Evolutionary conservation across 1,140 invertebrate species (phyloP), one percentile per base, ranked within the genome.

Genomic region (Atta cephalotes): DNA sequence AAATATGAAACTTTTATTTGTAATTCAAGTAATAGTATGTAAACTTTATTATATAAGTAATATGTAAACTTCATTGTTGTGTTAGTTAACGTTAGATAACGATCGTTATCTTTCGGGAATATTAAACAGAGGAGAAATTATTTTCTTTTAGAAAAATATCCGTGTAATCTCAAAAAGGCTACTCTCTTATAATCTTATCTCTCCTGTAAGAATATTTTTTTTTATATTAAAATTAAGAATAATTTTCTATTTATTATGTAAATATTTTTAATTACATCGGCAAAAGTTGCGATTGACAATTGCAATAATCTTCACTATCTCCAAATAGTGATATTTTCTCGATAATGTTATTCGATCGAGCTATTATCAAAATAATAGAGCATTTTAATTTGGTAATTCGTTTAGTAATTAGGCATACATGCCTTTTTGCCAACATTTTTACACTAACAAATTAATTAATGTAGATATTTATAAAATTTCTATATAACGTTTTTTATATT

Each of bases 341-440:
- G 1, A 80, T 66, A 25, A 92, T 84, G 21, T 68, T 82, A 60
- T 86, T 76, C 6, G 91, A 74, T 53, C 87, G 76, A 5, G 84
- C 21, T 21, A 93, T 81, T 63, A 93, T 86, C 58, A 93, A 81
- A 62, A 92, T 58, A 4, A 45, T 45, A 93, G 35, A 12, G 81
- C 86, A 77, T 53, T 87, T 79, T 86, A 90, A 4, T 60, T 60
- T 14, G 89, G 58, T 39, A 93, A 79, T n/a, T 45, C 35, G 58
- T 93, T 90, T 91, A 0, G 21, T 92, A 93, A 53, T 92, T 76
- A 4, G 87, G 92, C 66, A 86, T 85, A 31, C 91, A 93, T 10
- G 89, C 60, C 35, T 63, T 63, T 84, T 79, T 77, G 0, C 90
- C 92, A 10, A 92, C 86, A 60, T 88, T 84, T 49, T 82, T 49